Percentiles rank a stretch among this genome's conserved stretches.
Conservation (phyloP, 2,113 vertebrate species). For the Neodontobutis hainanensis region DNA sequence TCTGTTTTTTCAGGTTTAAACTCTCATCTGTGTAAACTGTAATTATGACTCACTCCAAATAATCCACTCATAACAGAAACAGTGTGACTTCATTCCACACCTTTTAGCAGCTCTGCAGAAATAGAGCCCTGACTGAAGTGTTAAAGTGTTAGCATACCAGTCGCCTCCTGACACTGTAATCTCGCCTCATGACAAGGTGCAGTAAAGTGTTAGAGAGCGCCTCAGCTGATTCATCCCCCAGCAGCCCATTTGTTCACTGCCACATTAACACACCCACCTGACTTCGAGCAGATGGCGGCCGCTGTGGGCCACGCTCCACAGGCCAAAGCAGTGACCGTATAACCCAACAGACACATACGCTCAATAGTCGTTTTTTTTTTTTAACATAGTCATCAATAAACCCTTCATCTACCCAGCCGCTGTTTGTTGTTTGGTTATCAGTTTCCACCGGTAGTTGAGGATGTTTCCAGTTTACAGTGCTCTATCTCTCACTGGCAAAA, state of each 20-base stretch:
- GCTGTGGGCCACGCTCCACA: conserved; percentile 14
- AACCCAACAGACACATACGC: conserved; percentile 5
- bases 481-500: conserved; percentile 6
- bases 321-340: conserved; percentile 14
- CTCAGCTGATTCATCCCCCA: conserved; percentile 36
- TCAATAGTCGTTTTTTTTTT: neutral
- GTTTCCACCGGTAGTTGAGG: conserved; percentile 12
- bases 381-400: neutral
- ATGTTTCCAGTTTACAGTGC: conserved; percentile 13
- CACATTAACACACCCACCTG: conserved; percentile 28
- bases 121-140: neutral
- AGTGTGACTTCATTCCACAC: neutral
- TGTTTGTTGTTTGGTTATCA: conserved; percentile 2
- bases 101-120: neutral
- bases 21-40: neutral
- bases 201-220: conserved; percentile 19
- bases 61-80: neutral
- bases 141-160: neutral
- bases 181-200: neutral
- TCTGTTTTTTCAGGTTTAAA: neutral
- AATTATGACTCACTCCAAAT: neutral
- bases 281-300: conserved; percentile 63
- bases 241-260: conserved; percentile 24
- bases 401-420: neutral
- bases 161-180: conserved; percentile 9